These are phyloP conservation scores for Drosophila orena DNA, from an alignment of 1,140 invertebrate genomes.

Conservation along the genomic window DNA sequence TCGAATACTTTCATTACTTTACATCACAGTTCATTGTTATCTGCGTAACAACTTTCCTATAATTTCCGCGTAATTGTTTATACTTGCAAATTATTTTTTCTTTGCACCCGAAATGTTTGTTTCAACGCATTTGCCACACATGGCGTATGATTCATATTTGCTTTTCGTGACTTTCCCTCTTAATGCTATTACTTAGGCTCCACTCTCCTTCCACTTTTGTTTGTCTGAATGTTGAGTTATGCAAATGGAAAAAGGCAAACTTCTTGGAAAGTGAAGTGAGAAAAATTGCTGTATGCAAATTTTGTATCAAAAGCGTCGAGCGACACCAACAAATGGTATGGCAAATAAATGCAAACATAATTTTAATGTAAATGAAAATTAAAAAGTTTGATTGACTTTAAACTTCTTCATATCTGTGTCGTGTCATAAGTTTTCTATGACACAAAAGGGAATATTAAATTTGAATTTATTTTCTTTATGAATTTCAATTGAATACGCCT, in stretches of 20 bases:
- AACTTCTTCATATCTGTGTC: constrained; percentile 12
- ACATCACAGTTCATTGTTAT: constrained; percentile 22
- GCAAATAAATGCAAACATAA: constrained; percentile 43
- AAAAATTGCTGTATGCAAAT: constrained; percentile 48
- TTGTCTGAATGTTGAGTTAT: constrained; percentile 66
- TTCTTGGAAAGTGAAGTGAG: constrained; percentile 37
- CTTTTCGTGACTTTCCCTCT: constrained; percentile 66
- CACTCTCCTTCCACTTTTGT: constrained; percentile 6
- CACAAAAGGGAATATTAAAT: neutral
- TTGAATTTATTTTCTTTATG: neutral
- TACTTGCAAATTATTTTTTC: constrained; percentile 36
- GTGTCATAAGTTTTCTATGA: constrained; percentile 5
- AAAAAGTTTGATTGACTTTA: constrained; percentile 68
- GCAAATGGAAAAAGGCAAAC: constrained; percentile 51
- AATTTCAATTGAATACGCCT: neutral
- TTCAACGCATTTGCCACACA: constrained; percentile 58
- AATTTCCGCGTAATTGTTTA: constrained; percentile 33
- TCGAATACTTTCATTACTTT: too few species aligned
- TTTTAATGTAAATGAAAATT: constrained; percentile 79
- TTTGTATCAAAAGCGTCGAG: constrained; percentile 27
- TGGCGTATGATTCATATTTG: constrained; percentile 80
- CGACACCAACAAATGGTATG: constrained; percentile 42
- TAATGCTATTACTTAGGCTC: constrained; percentile 47
- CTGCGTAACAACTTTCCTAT: constrained; percentile 15
- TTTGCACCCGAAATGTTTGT: constrained; percentile 21